Base-by-base conservation (phyloP, 64 coral and sea anemone species). In the Orbicella faveolata region DNA sequence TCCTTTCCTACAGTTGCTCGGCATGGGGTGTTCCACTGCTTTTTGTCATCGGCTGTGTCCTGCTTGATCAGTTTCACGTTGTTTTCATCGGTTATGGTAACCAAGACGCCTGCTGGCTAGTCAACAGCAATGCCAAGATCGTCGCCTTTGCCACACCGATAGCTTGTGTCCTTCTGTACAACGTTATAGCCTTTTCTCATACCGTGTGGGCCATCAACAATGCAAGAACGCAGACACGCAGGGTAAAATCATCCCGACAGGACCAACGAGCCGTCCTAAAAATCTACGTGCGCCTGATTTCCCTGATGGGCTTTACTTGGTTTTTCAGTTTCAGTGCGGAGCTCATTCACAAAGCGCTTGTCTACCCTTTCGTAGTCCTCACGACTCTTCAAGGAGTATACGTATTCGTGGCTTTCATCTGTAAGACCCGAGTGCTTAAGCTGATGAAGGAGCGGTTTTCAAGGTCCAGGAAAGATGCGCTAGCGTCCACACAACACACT, bases 301-400 rank as follows among this genome's bases (percentile, higher is more conserved):
- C 96, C 2, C 90, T 98, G n/a, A 98, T 95, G 96, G 96, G 94
- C 74, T 98, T 98, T 88, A 93, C 94, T 36, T 98, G 96, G 94
- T 93, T 98, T 65, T 98, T 98, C 41, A 84, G 88, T 9, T 91
- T 92, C 89, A 92, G 82, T 15, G 94, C 93, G 18, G 76, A 83
- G n/a, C 82, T 74, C 73, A 90, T 93, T 34, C 96, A 93, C 75
- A 36, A 89, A 62, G 88, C 68, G 2, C 87, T 98, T 61, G 82
- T 87, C 62, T 98, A 99, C 66, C 88, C 88, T 2, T 99, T 99
- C 51, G 91, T 99, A 14, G 83, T 95, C 19, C 88, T 99, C 51
- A 93, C 94, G 9, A 87, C 91, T 48, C 37, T 91, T n/a, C 97
- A 99, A 62, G 97, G 94, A 73, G 90, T 92, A 9, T 88, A 87